Evolutionary conservation across 2,888 invertebrate genomes (phyloP).

Genomic region (Podabrus alpinus): DNA sequence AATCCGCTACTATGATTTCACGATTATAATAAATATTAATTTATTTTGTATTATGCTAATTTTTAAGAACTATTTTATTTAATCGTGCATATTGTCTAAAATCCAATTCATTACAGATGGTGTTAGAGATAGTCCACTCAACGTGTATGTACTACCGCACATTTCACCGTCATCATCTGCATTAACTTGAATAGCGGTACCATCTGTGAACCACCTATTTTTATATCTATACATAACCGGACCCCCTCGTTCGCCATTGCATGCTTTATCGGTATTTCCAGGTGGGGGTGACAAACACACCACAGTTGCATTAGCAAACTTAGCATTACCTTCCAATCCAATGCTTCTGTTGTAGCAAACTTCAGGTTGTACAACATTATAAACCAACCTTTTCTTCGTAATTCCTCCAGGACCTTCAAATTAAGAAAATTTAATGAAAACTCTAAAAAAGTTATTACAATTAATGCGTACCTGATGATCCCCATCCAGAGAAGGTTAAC

Average conservation of each 20-base stretch:
- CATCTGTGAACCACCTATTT: conserved; percentile 15
- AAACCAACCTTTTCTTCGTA: conserved; percentile 7
- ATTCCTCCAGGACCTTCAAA: not conserved
- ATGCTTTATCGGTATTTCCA: conserved; percentile 4
- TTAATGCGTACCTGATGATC: conserved; percentile 1
- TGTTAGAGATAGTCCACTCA: not conserved
- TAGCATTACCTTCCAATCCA: conserved; percentile 1
- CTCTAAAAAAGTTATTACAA: not conserved
- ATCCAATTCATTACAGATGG: not conserved
- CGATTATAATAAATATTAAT: too few relatives aligned
- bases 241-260: conserved; percentile 17
- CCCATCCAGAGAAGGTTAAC: conserved; percentile 19
- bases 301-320: conserved; percentile 7
- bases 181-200: not conserved
- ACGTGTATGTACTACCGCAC: not conserved
- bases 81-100: not conserved
- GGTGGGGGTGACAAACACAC: not conserved
- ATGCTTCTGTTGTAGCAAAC: conserved; percentile 3
- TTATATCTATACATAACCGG: conserved; percentile 15
- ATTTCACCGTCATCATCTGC: not conserved
- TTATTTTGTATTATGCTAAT: not conserved
- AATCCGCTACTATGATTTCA: too few relatives aligned
- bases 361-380: conserved; percentile 1
- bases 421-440: not conserved
- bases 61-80: not conserved